These are phyloP conservation scores for Montipora capitata DNA, from an alignment of 92 coral and sea anemone species.

Conservation along the genomic window DNA sequence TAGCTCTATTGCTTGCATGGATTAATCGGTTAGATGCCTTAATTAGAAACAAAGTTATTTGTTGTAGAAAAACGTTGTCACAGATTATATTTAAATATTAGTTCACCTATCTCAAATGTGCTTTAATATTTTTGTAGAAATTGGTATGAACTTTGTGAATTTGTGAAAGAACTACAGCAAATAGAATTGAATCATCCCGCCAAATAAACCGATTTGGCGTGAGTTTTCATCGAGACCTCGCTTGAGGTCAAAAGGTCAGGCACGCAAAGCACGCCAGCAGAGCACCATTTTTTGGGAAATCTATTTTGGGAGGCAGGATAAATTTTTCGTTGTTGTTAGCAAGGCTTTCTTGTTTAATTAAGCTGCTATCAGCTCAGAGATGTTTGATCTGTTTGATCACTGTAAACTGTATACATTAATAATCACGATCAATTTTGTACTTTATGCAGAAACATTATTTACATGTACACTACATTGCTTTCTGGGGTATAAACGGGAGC, in stretches of 20 bases:
- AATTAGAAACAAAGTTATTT: background rate
- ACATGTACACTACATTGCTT: background rate
- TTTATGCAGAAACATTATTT: background rate
- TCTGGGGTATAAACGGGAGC: background rate
- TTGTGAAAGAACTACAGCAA: background rate
- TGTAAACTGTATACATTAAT: background rate
- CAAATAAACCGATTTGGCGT: background rate
- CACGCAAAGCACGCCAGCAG: rapidly evolving
- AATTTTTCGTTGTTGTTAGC: background rate
- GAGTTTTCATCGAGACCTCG: background rate
- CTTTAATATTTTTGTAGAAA: background rate
- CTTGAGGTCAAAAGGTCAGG: background rate
- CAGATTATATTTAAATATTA: background rate
- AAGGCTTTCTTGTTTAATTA: no score
- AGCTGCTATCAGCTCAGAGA: background rate
- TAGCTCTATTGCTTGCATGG: background rate
- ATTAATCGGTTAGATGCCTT: background rate
- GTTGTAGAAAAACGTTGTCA: background rate
- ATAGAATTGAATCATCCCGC: background rate
- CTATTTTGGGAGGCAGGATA: slow-evolving; percentile 1
- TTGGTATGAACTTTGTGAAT: background rate
- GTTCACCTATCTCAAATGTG: background rate
- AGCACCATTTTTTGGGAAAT: slow-evolving; percentile 11
- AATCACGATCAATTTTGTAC: background rate
- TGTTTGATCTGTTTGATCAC: background rate